Evolutionary conservation across 2,797 vertebrate species (phyloP).

Genomic region (Leuciscus waleckii): DNA sequence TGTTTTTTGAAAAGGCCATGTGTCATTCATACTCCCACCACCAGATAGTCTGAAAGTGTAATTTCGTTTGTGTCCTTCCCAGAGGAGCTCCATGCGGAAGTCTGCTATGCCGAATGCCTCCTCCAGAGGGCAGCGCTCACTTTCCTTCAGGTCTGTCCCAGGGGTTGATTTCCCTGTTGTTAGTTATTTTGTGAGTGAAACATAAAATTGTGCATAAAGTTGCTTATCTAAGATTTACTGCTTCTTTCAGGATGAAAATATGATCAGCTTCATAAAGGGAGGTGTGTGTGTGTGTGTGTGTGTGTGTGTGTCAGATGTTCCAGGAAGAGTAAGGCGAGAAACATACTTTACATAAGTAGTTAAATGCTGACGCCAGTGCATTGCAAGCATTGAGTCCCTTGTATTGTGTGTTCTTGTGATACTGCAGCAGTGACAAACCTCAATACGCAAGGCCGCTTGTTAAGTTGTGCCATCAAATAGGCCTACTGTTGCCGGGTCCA

Average conservation of each 20-base stretch:
- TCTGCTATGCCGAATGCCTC: slow-evolving; percentile 97
- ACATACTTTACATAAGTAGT: neutral
- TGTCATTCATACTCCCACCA: neutral
- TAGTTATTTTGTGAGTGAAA: neutral
- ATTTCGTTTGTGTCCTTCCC: slow-evolving; percentile 43
- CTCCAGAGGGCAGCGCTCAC: slow-evolving; percentile 97
- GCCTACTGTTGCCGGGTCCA: neutral
- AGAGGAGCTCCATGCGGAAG: slow-evolving; percentile 98
- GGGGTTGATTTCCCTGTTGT: neutral
- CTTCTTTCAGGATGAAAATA: slow-evolving; percentile 91
- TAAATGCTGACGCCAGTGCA: neutral
- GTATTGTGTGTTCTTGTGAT: neutral
- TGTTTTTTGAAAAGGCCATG: neutral
- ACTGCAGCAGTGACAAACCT: neutral
- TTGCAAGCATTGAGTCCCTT: neutral
- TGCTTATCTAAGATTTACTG: neutral
- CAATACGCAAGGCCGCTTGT: neutral
- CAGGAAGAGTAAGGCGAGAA: slow-evolving; percentile 8
- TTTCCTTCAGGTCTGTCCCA: slow-evolving; percentile 88
- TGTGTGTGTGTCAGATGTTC: slow-evolving; percentile 34
- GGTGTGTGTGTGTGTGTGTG: slow-evolving; percentile 67
- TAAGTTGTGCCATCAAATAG: neutral
- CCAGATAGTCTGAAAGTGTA: neutral
- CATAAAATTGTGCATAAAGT: neutral
- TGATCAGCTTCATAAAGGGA: slow-evolving; percentile 99